Evolutionary conservation across 2,888 invertebrate genomes (phyloP), one percentile per base, ranked within the genome.

Genomic region (Chaetogeoica ovagalla): DNA sequence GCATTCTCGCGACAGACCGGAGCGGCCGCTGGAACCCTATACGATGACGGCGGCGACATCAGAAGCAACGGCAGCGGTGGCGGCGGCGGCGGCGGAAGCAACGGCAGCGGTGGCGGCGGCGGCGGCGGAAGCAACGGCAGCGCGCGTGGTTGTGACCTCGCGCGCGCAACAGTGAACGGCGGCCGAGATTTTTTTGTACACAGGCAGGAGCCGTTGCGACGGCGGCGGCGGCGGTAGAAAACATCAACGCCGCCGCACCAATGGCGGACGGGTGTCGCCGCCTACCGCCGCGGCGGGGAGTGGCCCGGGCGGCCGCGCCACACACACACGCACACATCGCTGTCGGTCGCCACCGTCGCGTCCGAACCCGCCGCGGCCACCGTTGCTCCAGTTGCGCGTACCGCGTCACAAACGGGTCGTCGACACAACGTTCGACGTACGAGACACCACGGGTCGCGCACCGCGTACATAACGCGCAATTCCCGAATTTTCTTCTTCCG

Each of bases 241-340:
- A 21, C 60, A 13, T 70, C 70, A 70, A 62, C 70, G 69, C 60
- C 69, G 66, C n/a, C 66, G 68, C 77, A 77, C 77, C 77, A 77
- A 77, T 77, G 77, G 77, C 77, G 69, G 62, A 77, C 77, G 77
- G 77, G 77, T 70, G 77, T 77, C 70, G 77, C 77, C 77, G 77
- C 77, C 77, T 77, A 77, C 77, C 77, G 70, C n/a, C 68, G 69
- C 55, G 77, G 52, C 77, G 55, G 77, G 77, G 77, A 77, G 77
- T 77, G 77, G 77, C 70, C 52, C 77, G 69, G 76, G 15, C 68
- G 57, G 30, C 30, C 48, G 48, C 76, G 43, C 48, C 15, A 23
- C 48, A 48, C 52, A 37, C 73, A 30, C 73, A n/a, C n/a, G n/a
- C n/a, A n/a, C n/a, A n/a, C n/a, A n/a, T 7, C 43, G 13, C 0